Evolutionary conservation across 2,797 vertebrate genomes (phyloP).

Genomic region (Coendou prehensilis): DNA sequence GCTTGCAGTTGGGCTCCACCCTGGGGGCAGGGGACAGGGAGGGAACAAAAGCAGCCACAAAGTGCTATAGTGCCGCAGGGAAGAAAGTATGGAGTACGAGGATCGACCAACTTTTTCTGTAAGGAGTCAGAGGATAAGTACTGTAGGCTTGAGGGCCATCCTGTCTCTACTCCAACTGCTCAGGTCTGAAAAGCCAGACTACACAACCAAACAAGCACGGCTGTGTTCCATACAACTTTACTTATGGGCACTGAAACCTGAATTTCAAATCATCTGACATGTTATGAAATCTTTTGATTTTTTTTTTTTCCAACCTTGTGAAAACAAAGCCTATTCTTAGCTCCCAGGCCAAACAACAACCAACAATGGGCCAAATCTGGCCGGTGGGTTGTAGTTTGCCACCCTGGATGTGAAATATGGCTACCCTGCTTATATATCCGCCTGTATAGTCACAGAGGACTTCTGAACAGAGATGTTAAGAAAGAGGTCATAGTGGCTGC

Average conservation of each 20-base stretch:
- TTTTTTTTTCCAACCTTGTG: neutral
- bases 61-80: neutral
- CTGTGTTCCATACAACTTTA: neutral
- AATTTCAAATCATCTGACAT: neutral
- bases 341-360: neutral
- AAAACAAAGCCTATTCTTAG: constrained; percentile 52
- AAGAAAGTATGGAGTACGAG: neutral
- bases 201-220: neutral
- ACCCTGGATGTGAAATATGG: too few species aligned
- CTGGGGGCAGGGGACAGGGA: neutral
- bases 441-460: neutral
- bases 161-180: neutral
- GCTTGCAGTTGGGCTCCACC: neutral
- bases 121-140: neutral
- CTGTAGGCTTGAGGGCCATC: neutral
- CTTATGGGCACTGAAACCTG: neutral
- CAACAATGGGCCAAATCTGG: neutral
- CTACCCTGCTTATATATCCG: neutral
- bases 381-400: neutral
- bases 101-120: neutral
- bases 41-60: neutral
- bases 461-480: neutral
- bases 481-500: neutral
- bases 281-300: neutral
- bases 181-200: neutral